Conservation (phyloP, 2,888 invertebrate species). For the Drosophila emarginata region DNA sequence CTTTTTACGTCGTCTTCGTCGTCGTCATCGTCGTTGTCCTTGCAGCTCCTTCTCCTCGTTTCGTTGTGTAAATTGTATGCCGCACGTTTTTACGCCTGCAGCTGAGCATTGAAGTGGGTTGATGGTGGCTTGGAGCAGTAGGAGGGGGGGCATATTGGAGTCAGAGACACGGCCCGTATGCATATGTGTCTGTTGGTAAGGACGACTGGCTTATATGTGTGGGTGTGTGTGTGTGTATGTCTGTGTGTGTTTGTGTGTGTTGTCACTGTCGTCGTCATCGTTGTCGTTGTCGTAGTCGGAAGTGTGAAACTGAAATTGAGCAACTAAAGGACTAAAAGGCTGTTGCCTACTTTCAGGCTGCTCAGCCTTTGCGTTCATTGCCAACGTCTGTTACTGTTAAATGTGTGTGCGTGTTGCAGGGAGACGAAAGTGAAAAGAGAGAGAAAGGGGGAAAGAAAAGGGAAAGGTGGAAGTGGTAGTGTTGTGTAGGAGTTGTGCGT, state of each 20-base stretch:
- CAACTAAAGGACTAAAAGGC: conserved; percentile 79
- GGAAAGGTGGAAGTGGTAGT: conserved; percentile 51
- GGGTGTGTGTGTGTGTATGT: conserved; percentile 27
- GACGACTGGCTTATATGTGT: neutral
- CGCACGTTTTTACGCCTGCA: conserved; percentile 77
- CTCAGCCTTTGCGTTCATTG: conserved; percentile 52
- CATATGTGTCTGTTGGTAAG: conserved; percentile 44
- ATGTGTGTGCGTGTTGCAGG: conserved; percentile 60
- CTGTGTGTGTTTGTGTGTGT: conserved; percentile 45
- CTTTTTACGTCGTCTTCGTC: conserved; percentile 59
- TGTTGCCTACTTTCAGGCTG: conserved; percentile 66
- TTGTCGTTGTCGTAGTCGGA: conserved; percentile 67
- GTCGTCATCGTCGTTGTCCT: neutral
- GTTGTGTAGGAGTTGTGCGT: conserved; percentile 50
- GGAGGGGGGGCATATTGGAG: conserved; percentile 9
- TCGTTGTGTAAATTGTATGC: conserved; percentile 70
- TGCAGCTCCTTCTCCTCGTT: conserved; percentile 21
- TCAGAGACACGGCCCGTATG: conserved; percentile 49
- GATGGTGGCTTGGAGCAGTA: no score
- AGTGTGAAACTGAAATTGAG: conserved; percentile 82
- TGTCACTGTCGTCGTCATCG: conserved; percentile 2
- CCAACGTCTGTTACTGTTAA: conserved; percentile 71
- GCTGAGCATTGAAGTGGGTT: conserved; percentile 42
- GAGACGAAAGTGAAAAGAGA: neutral
- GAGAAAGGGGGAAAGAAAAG: conserved; percentile 19